Percentiles rank a stretch among this genome's conserved stretches.
These are phyloP conservation scores for Pithecia hirsuta DNA, from an alignment of 2,797 vertebrate genomes.

Conservation along the genomic window DNA sequence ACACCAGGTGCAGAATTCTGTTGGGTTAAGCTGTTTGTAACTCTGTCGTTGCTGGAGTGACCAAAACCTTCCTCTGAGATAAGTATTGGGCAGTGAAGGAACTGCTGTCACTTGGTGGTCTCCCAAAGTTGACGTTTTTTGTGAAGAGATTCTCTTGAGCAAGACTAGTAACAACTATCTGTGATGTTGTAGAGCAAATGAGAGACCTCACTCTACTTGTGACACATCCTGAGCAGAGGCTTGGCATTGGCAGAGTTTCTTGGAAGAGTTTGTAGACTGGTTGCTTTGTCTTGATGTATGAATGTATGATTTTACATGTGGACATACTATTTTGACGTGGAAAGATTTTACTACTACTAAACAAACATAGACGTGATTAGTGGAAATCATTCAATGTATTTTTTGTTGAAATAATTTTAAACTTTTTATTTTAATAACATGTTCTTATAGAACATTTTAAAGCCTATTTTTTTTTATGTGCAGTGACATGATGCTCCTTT, in stretches of 20 bases:
- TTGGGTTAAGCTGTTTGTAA: slow-evolving; percentile 34
- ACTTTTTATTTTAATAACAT: slow-evolving; percentile 27
- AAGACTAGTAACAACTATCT: neutral
- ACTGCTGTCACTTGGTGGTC: neutral
- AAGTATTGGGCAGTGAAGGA: neutral
- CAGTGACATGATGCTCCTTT: slow-evolving; percentile 2
- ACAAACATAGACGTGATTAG: slow-evolving; percentile 13
- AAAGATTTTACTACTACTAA: slow-evolving; percentile 50
- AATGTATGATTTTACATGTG: neutral
- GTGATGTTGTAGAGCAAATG: neutral
- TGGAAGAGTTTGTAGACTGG: neutral
- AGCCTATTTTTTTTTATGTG: neutral
- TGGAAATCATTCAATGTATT: neutral
- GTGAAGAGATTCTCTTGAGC: neutral
- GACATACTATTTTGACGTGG: slow-evolving; percentile 53
- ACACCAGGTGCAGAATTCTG: slow-evolving; percentile 74
- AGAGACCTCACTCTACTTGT: neutral
- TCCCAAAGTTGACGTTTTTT: neutral
- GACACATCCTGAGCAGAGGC: neutral
- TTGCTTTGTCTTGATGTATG: neutral
- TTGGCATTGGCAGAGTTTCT: neutral
- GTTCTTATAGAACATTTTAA: neutral
- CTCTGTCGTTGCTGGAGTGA: neutral
- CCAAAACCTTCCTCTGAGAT: slow-evolving; percentile 36
- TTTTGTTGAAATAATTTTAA: slow-evolving; percentile 41